A percentile compares a stretch with the other conserved stretches of the same genome.
Conservation (phyloP, 2,888 invertebrate species). For the Hetaerina titia region DNA sequence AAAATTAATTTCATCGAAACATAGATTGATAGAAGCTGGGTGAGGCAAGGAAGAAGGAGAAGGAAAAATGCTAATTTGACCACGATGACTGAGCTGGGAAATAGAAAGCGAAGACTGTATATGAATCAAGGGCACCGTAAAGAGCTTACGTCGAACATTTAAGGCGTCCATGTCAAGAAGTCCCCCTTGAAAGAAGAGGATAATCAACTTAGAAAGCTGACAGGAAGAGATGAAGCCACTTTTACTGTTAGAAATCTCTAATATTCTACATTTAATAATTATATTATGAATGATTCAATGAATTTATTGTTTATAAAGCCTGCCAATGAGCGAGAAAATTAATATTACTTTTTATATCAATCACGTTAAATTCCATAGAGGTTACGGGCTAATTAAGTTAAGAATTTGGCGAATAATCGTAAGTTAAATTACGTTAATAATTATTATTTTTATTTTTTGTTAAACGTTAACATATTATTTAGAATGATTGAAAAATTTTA, state of each 20-base stretch:
- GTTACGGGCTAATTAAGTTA: too few species aligned
- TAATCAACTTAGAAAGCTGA: neutral
- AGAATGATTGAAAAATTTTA: too few species aligned
- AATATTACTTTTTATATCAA: too few species aligned
- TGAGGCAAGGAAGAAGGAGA: neutral
- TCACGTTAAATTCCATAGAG: too few species aligned
- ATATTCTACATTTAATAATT: too few species aligned
- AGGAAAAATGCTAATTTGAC: conserved; percentile 19
- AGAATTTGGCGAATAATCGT: too few species aligned
- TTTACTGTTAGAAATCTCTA: neutral
- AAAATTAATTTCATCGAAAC: conserved; percentile 21
- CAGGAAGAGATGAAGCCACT: neutral
- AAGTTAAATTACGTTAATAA: too few species aligned
- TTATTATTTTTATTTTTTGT: too few species aligned
- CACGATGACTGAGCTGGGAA: neutral
- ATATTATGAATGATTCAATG: too few species aligned
- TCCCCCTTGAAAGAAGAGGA: neutral
- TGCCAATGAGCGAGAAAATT: too few species aligned
- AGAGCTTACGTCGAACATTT: neutral
- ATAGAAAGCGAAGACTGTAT: conserved; percentile 5
- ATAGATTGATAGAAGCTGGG: conserved; percentile 37
- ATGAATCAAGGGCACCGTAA: neutral
- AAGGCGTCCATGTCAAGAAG: neutral
- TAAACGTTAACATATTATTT: too few species aligned
- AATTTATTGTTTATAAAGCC: too few species aligned